Evolutionary conservation across 2,888 invertebrate genomes (phyloP), one percentile per base, ranked within the genome.

Genomic region (Diplazon laetatorius): DNA sequence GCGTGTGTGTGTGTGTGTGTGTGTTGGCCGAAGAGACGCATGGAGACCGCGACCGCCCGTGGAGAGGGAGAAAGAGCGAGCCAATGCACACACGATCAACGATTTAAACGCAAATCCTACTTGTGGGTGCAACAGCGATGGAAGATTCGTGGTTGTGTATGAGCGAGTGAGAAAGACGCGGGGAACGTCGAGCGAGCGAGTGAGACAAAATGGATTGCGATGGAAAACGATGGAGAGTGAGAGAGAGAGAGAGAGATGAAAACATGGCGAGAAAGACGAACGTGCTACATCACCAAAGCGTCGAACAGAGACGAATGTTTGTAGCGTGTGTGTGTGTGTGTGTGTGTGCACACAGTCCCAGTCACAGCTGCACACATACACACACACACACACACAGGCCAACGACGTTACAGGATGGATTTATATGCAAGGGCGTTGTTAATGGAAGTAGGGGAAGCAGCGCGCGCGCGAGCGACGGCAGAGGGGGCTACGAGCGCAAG

Each of bases 381-480:
- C n/a, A n/a, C n/a, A n/a, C n/a, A n/a, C n/a, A n/a, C n/a, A n/a
- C n/a, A n/a, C n/a, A n/a, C n/a, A n/a, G n/a, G 83, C 83, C 81
- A 86, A 83, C 59, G 39, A 84, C n/a, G n/a, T n/a, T n/a, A 84
- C 57, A 59, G 83, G n/a, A 83, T 59, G 89, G 89, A 91, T 91
- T 91, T 90, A 91, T 91, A 89, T 88, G 91, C 90, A 89, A 91
- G 90, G 91, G 91, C 91, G 91, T 90, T 90, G 90, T 90, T 91
- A 90, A 90, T 89, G 89, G 89, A 84, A 86, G 85, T 85, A 87
- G 88, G 86, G 83, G 79, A 69, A 76, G 66, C 60, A 60, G 52
- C 44, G 78, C 63, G 79, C 72, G 50, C 44, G 78, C 63, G 79
- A 68, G 50, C 71, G 82, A 62, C 62, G 72, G 73, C 59, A 69